Percentiles rank a stretch among this genome's conserved stretches.
phyloP scores from a whole-genome alignment of 2,797 vertebrate genomes.

The Rallus crepitans region DNA sequence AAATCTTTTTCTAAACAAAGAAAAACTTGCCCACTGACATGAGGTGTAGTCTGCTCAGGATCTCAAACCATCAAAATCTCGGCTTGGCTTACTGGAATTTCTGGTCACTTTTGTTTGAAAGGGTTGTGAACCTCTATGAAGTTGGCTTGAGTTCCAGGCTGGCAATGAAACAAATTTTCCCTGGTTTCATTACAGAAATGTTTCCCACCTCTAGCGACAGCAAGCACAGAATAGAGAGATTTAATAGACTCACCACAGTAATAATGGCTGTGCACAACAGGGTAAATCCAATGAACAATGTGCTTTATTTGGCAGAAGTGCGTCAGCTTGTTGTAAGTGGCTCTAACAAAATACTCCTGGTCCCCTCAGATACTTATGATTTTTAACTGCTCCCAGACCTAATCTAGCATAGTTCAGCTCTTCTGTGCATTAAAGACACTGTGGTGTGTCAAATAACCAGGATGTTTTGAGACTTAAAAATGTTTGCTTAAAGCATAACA shows the following conservation, averaged over 20 bases:
- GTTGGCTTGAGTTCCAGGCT: slow-evolving; percentile 48
- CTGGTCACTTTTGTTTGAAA: slow-evolving; percentile 13
- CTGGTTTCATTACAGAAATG: slow-evolving; percentile 68
- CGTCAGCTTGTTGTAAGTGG: slow-evolving; percentile 37
- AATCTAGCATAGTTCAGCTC: slow-evolving; percentile 14
- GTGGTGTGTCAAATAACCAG: background rate
- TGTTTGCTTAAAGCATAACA: background rate
- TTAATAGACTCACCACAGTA: slow-evolving; percentile 66
- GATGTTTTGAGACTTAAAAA: slow-evolving; percentile 4
- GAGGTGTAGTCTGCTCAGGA: background rate
- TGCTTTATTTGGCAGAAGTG: slow-evolving; percentile 59
- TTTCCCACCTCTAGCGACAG: slow-evolving; percentile 63
- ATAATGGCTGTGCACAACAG: slow-evolving; percentile 58
- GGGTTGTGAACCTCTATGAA: slow-evolving; percentile 38
- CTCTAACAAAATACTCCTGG: slow-evolving; percentile 21
- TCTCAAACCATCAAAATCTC: slow-evolving; percentile 2
- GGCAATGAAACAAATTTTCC: slow-evolving; percentile 62
- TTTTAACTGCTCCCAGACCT: slow-evolving; percentile 35
- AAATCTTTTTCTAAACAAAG: background rate
- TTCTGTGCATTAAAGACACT: slow-evolving; percentile 19
- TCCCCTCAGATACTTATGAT: slow-evolving; percentile 9
- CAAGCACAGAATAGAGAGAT: slow-evolving; percentile 57
- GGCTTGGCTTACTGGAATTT: slow-evolving; percentile 31
- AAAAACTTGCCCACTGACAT: background rate
- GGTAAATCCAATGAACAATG: slow-evolving; percentile 60